Base-by-base conservation (phyloP, 1,140 invertebrate genomes). In the Trichoplusia ni region DNA sequence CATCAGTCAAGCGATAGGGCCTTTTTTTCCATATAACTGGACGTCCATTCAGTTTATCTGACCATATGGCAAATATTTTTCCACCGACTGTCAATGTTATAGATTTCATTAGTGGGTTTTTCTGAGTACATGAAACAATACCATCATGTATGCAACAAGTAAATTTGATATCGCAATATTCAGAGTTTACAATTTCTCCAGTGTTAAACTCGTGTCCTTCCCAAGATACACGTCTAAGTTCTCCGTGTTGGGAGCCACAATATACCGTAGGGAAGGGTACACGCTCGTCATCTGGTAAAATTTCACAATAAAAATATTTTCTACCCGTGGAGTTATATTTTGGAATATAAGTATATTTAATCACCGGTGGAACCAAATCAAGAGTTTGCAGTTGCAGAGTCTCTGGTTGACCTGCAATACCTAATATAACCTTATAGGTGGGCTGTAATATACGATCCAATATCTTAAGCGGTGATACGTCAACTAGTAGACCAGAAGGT, bases 141-240 rank as follows among this genome's bases (percentile, higher is more conserved):
- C 95, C 95, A 73, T 95, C 94, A 71, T 96, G 95, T 47, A 94
- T 92, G 60, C 75, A 83, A 65, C 91, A 91, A 60, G 84, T 74
- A 71, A 82, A 90, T 21, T 83, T 54, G 77, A 91, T 89, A 61
- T 86, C 87, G 25, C 81, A 84, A 38, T 81, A 82, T 81, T 94
- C 92, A 4, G 84, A 90, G 71, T 93, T 93, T 0, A 93, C 87
- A 8, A 80, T 69, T 65, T 92, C 85, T 0, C 92, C 93, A 0
- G 92, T 92, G 63, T 91, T 90, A 49, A 93, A 92, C 27, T 93
- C 91, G 68, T 91, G 93, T 8, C 94, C 94, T 64, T 93, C 91
- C 93, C 93, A 94, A 1, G 88, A 81, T 31, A 92, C 77, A 59
- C 89, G 79, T 5, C 89, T 82, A 58, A 93, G 76, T 61, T 92